Conservation (phyloP, 2,113 vertebrate genomes). For the Gnathonemus echidnorhynchus region DNA sequence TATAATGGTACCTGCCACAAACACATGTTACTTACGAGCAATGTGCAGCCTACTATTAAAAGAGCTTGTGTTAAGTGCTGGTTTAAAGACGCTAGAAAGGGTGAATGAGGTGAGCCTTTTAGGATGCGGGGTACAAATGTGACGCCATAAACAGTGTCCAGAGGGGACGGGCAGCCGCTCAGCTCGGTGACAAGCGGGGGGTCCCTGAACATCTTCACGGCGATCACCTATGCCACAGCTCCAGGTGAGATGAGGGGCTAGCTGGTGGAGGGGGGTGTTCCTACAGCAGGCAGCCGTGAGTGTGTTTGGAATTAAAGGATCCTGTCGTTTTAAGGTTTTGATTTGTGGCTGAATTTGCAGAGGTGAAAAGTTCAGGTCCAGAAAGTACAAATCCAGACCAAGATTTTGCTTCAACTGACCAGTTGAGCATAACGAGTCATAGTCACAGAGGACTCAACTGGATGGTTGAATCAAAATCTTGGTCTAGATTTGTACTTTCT, state of each 20-base stretch:
- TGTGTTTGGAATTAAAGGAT: not conserved
- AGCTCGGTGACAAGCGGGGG: not conserved
- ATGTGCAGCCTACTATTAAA: not conserved
- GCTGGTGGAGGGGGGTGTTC: not conserved
- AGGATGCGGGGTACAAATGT: not conserved
- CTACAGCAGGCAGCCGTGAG: not conserved
- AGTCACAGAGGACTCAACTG: not conserved
- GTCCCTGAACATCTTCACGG: not conserved
- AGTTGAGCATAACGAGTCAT: not conserved
- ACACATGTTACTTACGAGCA: not conserved
- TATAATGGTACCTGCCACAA: not conserved
- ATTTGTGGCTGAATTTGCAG: not conserved
- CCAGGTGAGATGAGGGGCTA: not conserved
- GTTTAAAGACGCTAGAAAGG: not conserved
- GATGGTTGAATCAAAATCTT: not conserved
- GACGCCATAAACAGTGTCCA: not conserved
- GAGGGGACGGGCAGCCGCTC: not conserved
- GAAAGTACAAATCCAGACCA: not conserved
- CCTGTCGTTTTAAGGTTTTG: not conserved
- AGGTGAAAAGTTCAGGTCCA: not conserved
- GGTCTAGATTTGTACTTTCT: not conserved
- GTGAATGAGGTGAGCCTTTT: not conserved
- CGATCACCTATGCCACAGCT: not conserved
- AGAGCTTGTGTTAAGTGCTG: not conserved
- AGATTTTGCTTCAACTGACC: not conserved